Conservation (phyloP, 2,797 vertebrate genomes). For the Delichon dasypus region DNA sequence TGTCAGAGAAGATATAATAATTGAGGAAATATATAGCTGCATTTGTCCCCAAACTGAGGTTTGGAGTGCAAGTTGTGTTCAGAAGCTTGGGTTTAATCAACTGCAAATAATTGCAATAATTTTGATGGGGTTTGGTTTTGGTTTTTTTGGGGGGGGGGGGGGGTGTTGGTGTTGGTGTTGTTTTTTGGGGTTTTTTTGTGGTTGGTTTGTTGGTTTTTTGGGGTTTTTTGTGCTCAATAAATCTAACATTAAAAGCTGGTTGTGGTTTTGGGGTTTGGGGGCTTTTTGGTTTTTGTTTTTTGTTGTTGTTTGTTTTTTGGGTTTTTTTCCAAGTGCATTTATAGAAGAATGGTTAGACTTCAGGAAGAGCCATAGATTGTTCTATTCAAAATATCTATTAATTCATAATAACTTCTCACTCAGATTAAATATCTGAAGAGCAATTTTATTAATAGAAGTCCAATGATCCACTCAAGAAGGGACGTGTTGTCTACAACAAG, state of each 20-base stretch:
- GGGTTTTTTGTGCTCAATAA: neutral
- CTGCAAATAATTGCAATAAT: neutral
- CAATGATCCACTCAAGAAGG: neutral
- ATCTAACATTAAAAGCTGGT: neutral
- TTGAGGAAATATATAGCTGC: neutral
- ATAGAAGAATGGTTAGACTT: neutral
- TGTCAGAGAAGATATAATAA: neutral
- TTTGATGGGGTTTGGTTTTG: too few species aligned
- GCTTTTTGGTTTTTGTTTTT: too few species aligned
- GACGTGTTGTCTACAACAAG: neutral
- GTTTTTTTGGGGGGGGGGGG: too few species aligned
- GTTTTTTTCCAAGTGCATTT: neutral
- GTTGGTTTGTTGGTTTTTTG: too few species aligned
- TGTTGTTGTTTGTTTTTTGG: too few species aligned
- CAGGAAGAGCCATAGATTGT: neutral
- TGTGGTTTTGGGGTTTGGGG: rapidly evolving
- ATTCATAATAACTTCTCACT: neutral
- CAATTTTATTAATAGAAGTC: neutral
- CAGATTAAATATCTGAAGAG: neutral
- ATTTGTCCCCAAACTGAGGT: neutral
- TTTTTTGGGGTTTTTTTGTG: too few species aligned
- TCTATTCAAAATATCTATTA: neutral
- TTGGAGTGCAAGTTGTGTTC: neutral
- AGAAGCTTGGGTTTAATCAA: neutral
- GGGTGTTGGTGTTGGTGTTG: too few species aligned